Evolutionary conservation across 2,888 invertebrate species (phyloP).

Genomic region (Leucophenga montana): DNA sequence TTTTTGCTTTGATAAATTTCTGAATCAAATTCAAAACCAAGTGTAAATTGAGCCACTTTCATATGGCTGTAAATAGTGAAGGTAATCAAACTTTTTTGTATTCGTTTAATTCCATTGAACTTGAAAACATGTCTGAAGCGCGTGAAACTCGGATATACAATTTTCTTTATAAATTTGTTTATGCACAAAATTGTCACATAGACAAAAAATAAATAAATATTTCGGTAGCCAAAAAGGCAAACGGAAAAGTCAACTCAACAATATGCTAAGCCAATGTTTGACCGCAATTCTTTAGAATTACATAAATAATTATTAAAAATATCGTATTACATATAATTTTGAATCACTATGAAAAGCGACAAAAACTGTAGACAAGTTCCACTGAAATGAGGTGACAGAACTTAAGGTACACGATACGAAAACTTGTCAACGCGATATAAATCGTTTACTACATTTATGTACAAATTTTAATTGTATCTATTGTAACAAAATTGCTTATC

Average conservation of each 20-base stretch:
- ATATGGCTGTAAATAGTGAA: too few species aligned
- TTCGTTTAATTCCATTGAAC: constrained; percentile 49
- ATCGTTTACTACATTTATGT: too few species aligned
- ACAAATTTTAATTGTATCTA: too few species aligned
- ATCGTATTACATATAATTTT: constrained; percentile 2
- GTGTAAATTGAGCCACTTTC: constrained; percentile 26
- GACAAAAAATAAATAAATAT: background rate
- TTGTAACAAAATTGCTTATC: background rate
- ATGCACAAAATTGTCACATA: background rate
- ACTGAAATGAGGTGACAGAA: constrained; percentile 21
- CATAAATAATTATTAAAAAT: constrained; percentile 6
- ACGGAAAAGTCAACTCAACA: background rate
- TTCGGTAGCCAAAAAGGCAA: background rate
- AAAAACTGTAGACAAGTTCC: constrained; percentile 1
- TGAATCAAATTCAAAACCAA: too few species aligned
- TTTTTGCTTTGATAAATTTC: too few species aligned
- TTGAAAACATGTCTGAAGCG: constrained; percentile 57
- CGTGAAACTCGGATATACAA: constrained; percentile 46
- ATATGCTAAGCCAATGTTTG: background rate
- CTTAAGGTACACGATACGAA: background rate
- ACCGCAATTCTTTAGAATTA: constrained; percentile 12
- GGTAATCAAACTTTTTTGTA: too few species aligned
- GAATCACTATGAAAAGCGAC: background rate
- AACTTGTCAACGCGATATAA: background rate
- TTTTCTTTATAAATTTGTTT: too few species aligned